Evolutionary conservation across 2,888 invertebrate species (phyloP).

Genomic region (Tachina grossa): DNA sequence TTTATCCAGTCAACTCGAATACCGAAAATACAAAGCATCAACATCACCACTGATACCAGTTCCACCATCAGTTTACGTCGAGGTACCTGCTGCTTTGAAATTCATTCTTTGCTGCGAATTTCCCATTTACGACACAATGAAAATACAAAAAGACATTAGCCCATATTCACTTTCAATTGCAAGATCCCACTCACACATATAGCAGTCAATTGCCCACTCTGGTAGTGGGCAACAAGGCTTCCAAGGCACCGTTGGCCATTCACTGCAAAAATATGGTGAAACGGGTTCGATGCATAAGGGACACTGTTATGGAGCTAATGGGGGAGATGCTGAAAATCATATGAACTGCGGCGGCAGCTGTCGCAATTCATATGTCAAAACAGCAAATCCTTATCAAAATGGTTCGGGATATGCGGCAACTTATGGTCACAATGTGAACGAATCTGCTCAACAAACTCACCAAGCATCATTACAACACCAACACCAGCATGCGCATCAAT

Average conservation of each 20-base stretch:
- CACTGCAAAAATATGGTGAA: conserved; percentile 74
- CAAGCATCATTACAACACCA: conserved; percentile 35
- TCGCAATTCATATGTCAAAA: conserved; percentile 79
- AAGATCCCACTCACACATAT: conserved; percentile 83
- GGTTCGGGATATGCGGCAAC: conserved; percentile 79
- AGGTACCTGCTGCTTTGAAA: conserved; percentile 92
- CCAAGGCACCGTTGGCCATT: conserved; percentile 75
- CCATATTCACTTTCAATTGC: conserved; percentile 82
- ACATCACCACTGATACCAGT: conserved; percentile 95
- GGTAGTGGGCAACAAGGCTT: conserved; percentile 77
- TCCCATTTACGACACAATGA: conserved; percentile 91
- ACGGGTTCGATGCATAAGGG: conserved; percentile 73
- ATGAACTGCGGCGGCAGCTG: conserved; percentile 80
- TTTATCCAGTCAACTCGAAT: conserved; percentile 88
- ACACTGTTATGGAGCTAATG: conserved; percentile 80
- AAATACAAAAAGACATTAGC: conserved; percentile 83
- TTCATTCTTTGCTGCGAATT: conserved; percentile 94
- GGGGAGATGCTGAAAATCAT: conserved; percentile 79
- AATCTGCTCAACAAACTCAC: conserved; percentile 54
- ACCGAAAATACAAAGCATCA: conserved; percentile 93
- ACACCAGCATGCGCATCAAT: conserved; percentile 48
- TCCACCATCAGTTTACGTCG: conserved; percentile 93
- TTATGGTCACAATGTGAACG: conserved; percentile 66
- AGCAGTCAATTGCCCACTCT: conserved; percentile 82
- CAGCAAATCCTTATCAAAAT: conserved; percentile 80